Conservation (phyloP, 2,888 invertebrate genomes). For the Sarcophaga variegata region DNA sequence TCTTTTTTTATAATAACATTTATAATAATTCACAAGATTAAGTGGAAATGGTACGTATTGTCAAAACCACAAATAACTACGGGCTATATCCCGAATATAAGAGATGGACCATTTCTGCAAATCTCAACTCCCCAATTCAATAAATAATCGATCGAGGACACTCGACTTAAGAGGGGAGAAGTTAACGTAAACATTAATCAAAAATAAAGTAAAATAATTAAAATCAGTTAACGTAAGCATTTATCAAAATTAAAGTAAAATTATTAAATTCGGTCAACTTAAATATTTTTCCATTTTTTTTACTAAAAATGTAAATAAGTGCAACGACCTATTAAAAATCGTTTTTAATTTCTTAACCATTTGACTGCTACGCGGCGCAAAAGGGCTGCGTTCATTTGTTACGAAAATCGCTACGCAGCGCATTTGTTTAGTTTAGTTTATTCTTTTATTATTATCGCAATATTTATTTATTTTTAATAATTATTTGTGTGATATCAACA, state of each 20-base stretch:
- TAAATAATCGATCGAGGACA: constrained; percentile 10
- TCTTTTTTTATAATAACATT: constrained; percentile 3
- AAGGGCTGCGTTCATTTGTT: no score
- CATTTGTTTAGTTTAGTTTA: no score
- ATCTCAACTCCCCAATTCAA: not conserved
- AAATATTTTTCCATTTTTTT: no score
- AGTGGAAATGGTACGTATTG: not conserved
- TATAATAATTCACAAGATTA: not conserved
- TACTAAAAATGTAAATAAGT: no score
- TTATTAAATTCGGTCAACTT: no score
- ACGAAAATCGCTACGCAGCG: no score
- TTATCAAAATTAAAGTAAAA: not conserved
- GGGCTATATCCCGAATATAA: constrained; percentile 4
- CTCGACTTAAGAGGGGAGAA: constrained; percentile 16
- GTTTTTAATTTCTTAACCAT: no score
- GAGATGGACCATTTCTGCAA: constrained; percentile 29
- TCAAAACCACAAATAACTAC: not conserved
- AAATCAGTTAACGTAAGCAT: not conserved
- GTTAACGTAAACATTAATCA: constrained; percentile 10
- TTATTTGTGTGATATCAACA: no score
- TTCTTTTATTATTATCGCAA: no score
- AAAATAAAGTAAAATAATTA: not conserved
- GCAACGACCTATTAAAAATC: no score
- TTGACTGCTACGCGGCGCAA: no score
- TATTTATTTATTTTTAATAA: no score